These are phyloP conservation scores for Dasyornis broadbenti DNA, from an alignment of 2,113 vertebrate genomes.

Conservation along the genomic window DNA sequence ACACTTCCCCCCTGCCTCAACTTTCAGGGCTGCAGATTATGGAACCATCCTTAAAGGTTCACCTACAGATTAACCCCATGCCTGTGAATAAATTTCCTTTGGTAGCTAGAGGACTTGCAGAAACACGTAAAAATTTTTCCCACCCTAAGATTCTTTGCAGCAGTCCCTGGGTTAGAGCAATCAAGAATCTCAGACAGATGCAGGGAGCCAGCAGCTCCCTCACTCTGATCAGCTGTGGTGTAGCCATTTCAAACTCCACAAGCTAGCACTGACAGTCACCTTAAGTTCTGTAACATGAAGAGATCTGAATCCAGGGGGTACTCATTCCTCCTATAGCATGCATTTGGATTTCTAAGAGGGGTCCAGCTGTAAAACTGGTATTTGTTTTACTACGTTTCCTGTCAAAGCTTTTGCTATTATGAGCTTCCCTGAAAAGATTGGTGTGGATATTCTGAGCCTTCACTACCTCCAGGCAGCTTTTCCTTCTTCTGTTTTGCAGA, in stretches of 20 bases:
- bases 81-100: neutral
- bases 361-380: neutral
- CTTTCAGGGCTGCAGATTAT: neutral
- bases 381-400: neutral
- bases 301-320: neutral
- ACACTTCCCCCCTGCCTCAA: accelerated
- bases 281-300: neutral
- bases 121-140: neutral
- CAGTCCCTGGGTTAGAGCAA: neutral
- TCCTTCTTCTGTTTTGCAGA: neutral
- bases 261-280: neutral
- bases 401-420: neutral
- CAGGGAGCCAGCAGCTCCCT: neutral
- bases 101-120: neutral
- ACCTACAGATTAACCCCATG: neutral
- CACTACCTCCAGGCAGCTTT: neutral
- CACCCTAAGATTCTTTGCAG: neutral
- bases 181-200: neutral
- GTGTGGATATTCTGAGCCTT: neutral
- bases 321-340: neutral
- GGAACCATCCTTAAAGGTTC: neutral
- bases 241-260: neutral
- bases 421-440: neutral
- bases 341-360: neutral
- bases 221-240: neutral